Evolutionary conservation across 2,797 vertebrate genomes (phyloP).

Genomic region (Taenioides sp.): DNA sequence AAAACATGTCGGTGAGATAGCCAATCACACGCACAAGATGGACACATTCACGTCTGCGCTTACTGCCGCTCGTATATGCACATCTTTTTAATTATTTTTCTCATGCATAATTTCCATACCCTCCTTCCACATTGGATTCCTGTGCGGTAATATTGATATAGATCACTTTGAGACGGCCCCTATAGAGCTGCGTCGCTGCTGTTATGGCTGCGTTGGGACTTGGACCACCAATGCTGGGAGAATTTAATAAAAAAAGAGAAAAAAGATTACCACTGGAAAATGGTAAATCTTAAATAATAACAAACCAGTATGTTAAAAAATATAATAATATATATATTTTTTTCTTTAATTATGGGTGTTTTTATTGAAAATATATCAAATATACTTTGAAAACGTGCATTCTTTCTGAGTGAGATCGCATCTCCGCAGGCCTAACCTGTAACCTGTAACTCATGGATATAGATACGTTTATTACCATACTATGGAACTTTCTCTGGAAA

Average conservation of each 20-base stretch:
- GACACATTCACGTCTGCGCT: constrained; percentile 69
- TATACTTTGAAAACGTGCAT: too few relatives aligned
- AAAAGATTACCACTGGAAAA: not conserved
- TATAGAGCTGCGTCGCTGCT: constrained; percentile 8
- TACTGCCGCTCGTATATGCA: constrained; percentile 33
- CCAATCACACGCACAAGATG: constrained; percentile 72
- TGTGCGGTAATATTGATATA: constrained; percentile 23
- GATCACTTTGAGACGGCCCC: constrained; percentile 27
- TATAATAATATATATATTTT: too few relatives aligned
- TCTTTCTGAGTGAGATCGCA: too few relatives aligned
- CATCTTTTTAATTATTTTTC: constrained; percentile 60
- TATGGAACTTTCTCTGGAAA: too few relatives aligned
- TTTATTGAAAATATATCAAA: too few relatives aligned
- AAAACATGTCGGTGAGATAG: constrained; percentile 74
- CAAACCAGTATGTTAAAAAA: not conserved
- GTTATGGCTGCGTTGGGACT: constrained; percentile 6
- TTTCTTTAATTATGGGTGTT: too few relatives aligned
- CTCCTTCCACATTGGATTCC: constrained; percentile 21
- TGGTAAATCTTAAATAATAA: constrained; percentile 5
- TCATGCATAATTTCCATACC: constrained; percentile 44
- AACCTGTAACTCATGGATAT: too few relatives aligned
- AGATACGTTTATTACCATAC: too few relatives aligned
- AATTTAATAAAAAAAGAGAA: constrained; percentile 1
- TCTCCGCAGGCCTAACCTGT: too few relatives aligned
- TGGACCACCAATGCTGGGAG: not conserved